Evolutionary conservation across 53 echinoderm and acorn worm genomes (phyloP).

Genomic region (Echinometra lucunter): DNA sequence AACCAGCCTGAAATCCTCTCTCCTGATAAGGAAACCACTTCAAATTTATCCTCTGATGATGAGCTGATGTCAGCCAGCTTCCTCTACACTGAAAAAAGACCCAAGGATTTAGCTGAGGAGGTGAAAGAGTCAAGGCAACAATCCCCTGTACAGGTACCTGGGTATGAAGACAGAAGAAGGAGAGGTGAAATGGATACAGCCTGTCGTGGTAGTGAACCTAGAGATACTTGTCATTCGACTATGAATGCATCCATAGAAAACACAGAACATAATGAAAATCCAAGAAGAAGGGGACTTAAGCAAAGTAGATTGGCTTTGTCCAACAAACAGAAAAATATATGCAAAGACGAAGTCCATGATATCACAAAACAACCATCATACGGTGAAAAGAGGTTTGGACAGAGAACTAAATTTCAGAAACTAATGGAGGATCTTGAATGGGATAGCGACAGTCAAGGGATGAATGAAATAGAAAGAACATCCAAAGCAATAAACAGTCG

Average conservation of each 20-base stretch:
- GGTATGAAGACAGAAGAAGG: neutral
- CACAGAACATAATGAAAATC: neutral
- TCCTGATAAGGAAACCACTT: constrained; percentile 2
- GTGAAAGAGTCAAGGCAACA: neutral
- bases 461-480: neutral
- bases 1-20: neutral
- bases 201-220: neutral
- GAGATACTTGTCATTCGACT: neutral
- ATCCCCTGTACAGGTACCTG: neutral
- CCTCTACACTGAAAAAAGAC: neutral
- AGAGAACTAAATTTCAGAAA: neutral
- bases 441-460: constrained; percentile 16
- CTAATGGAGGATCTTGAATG: neutral
- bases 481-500: neutral
- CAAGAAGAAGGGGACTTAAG: neutral
- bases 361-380: neutral
- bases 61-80: constrained; percentile 57
- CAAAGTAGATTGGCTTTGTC: constrained; percentile 21
- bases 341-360: neutral
- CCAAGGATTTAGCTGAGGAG: neutral
- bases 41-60: constrained; percentile 42
- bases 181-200: neutral
- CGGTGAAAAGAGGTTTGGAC: neutral
- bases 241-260: neutral
- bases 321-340: neutral